Evolutionary conservation across 2,797 vertebrate species (phyloP), one percentile per base, ranked within the genome.

Genomic region (Gadopsis bispinosus): DNA sequence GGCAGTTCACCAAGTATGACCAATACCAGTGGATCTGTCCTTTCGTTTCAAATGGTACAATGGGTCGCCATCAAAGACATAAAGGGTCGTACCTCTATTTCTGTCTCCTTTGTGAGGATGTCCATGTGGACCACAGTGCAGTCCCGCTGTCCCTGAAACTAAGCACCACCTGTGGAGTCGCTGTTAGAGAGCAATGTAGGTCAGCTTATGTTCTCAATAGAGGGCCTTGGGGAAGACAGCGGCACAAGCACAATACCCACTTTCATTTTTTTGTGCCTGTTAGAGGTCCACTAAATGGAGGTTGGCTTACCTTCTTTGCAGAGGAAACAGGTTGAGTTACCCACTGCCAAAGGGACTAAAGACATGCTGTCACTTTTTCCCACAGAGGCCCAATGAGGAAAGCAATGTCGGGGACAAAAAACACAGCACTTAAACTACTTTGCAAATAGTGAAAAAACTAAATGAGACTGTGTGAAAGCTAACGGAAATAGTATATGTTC

Each of bases 131-230:
- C 73, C 53, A 31, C 65, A 55, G 59, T 65, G 11, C 68, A 62
- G 87, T 70, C 56, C 29, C 19, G 26, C 68, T 33, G 75, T 60
- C 76, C 61, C 29, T 60, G 77, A 78, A 76, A 73, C 83, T 51
- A 82, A 88, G 80, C 69, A 72, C 84, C 91, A 87, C 89, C 88
- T 88, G 84, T 33, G 5, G 68, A 75, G 77, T 65, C 20, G 14
- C 79, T 78, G 76, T 75, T 77, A 72, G 58, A 84, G 75, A 87
- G 75, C 58, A 74, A 93, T 93, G 87, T 93, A 86, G 92, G 91
- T 92, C 93, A 87, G 76, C 45, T 73, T 79, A 59, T 83, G 79
- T 81, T 91, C 90, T 89, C 85, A 67, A 51, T 63, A 71, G 79
- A 79, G 83, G 43, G 84, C 87, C 79, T 74, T 55, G 20, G 88